Evolutionary conservation across 2,113 vertebrate genomes (phyloP), one percentile per base, ranked within the genome.

Genomic region (Scortum barcoo): DNA sequence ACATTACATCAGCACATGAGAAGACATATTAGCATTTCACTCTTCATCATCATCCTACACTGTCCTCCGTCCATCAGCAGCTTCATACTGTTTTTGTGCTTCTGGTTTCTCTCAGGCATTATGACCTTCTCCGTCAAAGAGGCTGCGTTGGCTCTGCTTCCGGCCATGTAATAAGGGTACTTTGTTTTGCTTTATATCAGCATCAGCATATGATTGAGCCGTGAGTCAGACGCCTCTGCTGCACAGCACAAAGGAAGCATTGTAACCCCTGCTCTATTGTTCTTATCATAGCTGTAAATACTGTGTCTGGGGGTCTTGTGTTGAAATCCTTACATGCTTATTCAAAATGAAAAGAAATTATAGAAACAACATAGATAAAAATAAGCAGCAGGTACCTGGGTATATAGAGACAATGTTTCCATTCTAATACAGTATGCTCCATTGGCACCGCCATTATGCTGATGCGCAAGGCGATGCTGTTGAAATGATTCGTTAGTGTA

Each of bases 391-490:
- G 68, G 72, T 76, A 83, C 78, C 48, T 28, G 28, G 72, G 77
- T 61, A 57, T 73, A 83, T 51, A 44, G 65, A 81, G 36, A 62
- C 53, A 78, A 70, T 84, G 76, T 76, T 67, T 69, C 74, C 48
- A 53, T 82, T 89, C 44, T 80, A 78, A 84, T 80, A 80, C 67
- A 48, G 73, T 36, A 88, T 68, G 88, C 88, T 85, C 69, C 85
- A 90, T 62, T 89, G 87, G 83, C 70, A 53, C 7, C 13, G 42
- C 81, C 83, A 89, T 93, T 93, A 92, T 90, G 87, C 88, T 90
- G 89, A 94, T 93, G 72, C 33, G 5, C 62, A 73, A 88, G 80
- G 86, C 65, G 53, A 81, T 33, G 80, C 78, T n/a, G 79, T 74
- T 86, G 81, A 87, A 87, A 86, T 80, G 73, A 90, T 90, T 90